Evolutionary conservation across 2,113 vertebrate genomes (phyloP).

Genomic region (Hoplias malabaricus): DNA sequence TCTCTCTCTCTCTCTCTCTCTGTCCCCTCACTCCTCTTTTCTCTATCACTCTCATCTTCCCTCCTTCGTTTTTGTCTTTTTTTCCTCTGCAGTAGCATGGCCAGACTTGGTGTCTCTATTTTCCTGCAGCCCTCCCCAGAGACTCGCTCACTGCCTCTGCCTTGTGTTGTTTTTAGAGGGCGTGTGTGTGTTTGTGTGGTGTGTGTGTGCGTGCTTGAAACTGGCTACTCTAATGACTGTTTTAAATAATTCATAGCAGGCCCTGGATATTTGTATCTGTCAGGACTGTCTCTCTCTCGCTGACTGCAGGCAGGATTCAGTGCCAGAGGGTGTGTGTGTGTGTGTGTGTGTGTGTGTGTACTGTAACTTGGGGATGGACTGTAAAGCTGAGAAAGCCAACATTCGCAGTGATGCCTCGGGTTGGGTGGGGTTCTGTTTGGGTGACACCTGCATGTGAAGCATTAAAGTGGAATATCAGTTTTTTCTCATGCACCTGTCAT

Average conservation of each 20-base stretch:
- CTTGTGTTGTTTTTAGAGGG: conserved; percentile 19
- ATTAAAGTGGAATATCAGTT: too few species aligned
- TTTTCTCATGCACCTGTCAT: neutral
- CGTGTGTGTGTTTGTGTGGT: neutral
- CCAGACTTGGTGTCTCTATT: conserved; percentile 8
- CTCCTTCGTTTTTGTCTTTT: neutral
- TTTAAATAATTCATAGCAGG: conserved; percentile 37
- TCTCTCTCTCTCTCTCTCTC: neutral
- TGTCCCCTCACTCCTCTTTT: neutral
- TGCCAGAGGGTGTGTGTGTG: neutral
- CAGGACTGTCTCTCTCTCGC: neutral
- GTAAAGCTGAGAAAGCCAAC: neutral
- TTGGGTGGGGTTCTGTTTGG: neutral
- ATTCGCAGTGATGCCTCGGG: neutral
- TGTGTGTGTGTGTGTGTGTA: neutral
- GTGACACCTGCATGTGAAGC: neutral
- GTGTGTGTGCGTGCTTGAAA: neutral
- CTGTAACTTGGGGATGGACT: neutral
- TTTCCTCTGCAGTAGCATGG: neutral
- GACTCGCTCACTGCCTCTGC: conserved; percentile 11
- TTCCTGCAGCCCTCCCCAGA: conserved; percentile 5
- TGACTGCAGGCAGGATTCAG: neutral
- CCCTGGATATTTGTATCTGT: conserved; percentile 20
- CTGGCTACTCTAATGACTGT: conserved; percentile 6
- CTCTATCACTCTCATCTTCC: neutral